phyloP scores from a whole-genome alignment of 2,797 vertebrate species.

The Gymnodraco acuticeps region DNA sequence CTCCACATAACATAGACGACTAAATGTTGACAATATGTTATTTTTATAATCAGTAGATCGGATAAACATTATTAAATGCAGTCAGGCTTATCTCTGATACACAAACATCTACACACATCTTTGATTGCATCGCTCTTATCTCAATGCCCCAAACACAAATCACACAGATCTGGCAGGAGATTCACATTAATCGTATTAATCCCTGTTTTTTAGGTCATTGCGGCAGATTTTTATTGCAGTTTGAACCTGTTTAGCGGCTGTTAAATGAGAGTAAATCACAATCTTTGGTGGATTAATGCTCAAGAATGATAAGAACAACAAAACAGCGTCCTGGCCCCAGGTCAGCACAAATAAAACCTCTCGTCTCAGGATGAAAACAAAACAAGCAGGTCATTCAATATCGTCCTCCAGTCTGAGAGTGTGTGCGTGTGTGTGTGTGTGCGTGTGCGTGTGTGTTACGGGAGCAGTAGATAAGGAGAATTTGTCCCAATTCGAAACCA shows the following conservation, averaged over 20 bases:
- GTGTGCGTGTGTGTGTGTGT: background rate
- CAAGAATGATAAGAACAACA: conserved; percentile 23
- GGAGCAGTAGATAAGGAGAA: no score
- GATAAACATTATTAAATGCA: conserved; percentile 43
- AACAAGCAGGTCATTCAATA: conserved; percentile 52
- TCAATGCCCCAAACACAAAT: conserved; percentile 35
- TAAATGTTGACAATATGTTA: conserved; percentile 17
- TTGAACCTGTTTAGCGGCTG: conserved; percentile 9
- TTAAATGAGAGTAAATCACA: conserved; percentile 36
- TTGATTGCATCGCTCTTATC: conserved; percentile 27
- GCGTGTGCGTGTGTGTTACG: background rate
- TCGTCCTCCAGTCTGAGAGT: conserved; percentile 14
- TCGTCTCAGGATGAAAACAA: conserved; percentile 24
- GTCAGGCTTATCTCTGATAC: conserved; percentile 26
- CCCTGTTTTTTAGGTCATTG: conserved; percentile 5
- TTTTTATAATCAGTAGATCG: conserved; percentile 33
- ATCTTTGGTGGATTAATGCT: conserved; percentile 22
- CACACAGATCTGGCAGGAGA: conserved; percentile 21
- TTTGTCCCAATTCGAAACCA: no score
- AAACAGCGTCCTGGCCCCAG: conserved; percentile 24
- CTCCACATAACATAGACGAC: background rate
- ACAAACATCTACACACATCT: conserved; percentile 41
- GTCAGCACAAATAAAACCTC: conserved; percentile 35
- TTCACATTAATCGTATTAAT: conserved; percentile 27
- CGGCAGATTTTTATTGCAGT: background rate